phyloP scores from a whole-genome alignment of 2,797 vertebrate genomes.

The Acanthurus lineatus region DNA sequence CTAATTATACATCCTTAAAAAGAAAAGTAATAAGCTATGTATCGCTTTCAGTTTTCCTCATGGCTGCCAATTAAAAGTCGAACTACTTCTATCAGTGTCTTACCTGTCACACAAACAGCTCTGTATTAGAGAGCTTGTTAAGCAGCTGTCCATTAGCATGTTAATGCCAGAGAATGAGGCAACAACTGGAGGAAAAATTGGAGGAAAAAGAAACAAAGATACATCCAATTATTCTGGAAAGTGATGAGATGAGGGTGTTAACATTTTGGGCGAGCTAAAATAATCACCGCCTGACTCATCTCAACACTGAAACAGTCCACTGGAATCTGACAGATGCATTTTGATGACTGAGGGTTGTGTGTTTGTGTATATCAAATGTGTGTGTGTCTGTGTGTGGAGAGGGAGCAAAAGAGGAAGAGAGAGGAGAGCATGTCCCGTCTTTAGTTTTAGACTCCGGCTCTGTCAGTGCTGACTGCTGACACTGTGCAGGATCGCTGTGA shows the following conservation, averaged over 20 bases:
- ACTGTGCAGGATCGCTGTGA: slow-evolving; percentile 51
- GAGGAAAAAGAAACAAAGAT: slow-evolving; percentile 3
- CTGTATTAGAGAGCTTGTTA: slow-evolving; percentile 22
- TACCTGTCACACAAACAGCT: slow-evolving; percentile 38
- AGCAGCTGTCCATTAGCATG: slow-evolving; percentile 36
- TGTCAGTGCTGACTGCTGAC: slow-evolving; percentile 75
- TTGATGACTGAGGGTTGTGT: slow-evolving; percentile 36
- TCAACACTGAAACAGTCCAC: slow-evolving; percentile 14
- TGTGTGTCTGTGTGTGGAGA: background rate
- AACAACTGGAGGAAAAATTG: slow-evolving; percentile 10
- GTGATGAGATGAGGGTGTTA: slow-evolving; percentile 32
- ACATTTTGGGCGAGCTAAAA: slow-evolving; percentile 43
- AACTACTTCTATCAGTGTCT: slow-evolving; percentile 31
- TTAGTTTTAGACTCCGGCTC: slow-evolving; percentile 50
- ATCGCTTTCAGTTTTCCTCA: slow-evolving; percentile 7
- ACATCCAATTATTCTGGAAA: slow-evolving; percentile 53
- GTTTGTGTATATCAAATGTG: slow-evolving; percentile 2
- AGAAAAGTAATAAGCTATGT: background rate
- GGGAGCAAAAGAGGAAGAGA: background rate
- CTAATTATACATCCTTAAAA: slow-evolving; percentile 6
- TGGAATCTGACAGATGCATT: slow-evolving; percentile 43
- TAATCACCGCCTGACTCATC: slow-evolving; percentile 52
- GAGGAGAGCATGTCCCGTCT: slow-evolving; percentile 32
- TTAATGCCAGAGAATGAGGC: slow-evolving; percentile 38
- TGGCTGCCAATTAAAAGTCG: slow-evolving; percentile 35